Evolutionary conservation across 2,113 vertebrate genomes (phyloP), one percentile per base, ranked within the genome.

Genomic region (Sapajus apella): DNA sequence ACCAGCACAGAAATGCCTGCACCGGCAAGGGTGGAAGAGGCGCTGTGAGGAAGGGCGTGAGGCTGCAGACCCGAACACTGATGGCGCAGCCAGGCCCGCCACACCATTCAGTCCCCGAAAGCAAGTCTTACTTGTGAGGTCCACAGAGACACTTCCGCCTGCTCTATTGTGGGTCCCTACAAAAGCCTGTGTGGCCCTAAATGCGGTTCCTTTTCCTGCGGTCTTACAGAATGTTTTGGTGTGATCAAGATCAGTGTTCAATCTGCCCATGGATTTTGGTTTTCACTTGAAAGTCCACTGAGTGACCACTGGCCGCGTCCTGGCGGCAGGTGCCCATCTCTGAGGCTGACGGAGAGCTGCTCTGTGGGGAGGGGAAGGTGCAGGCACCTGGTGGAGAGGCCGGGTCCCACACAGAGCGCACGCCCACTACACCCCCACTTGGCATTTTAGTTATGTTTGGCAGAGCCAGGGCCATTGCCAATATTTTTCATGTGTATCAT

Each of bases 341-440:
- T 8, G 16, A 68, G 66, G 66, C 66, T 68, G 16, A 68, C 32
- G 6, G 7, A 17, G 66, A 32, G 66, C 66, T 64, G 12, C 61
- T 64, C 61, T 14, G 66, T 8, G 32, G 16, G 66, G 32, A 68
- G 16, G 64, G 32, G 32, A 35, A 32, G 32, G 30, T 18, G 66
- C 66, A 8, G 66, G 66, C 66, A 68, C 1, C 70, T 11, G 18
- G 35, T 72, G n/a, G 70, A 23, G n/a, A 30, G 30, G 61, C 61
- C 2, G 5, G 61, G 6, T 30, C 12, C 25, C 30, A 32, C 61
- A 32, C 2, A 6, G 37, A 16, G n/a, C 7, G 6, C 14, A 16
- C 1, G 0, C 14, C 45, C 5, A n/a, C 14, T 7, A 27, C 0
- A 5, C 2, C 23, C 25, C 17, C 18, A 8, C 52, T 5, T 8